Conservation (phyloP, 2,797 vertebrate genomes). For the Microhierax caerulescens region DNA sequence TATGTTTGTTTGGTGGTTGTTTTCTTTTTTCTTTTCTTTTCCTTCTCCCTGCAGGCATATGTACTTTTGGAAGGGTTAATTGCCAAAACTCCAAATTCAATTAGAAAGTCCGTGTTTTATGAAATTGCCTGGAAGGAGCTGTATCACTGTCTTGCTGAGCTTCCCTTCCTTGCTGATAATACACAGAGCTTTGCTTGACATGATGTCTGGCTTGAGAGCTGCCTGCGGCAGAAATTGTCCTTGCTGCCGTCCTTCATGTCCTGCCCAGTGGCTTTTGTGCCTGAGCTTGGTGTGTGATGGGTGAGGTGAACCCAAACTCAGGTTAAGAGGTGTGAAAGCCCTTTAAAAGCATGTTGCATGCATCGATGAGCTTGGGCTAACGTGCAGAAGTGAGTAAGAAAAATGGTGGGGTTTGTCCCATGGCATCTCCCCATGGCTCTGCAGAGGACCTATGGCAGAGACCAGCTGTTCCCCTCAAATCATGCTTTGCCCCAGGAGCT, state of each 20-base stretch:
- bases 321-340: not conserved
- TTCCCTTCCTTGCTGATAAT: not conserved
- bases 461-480: not conserved
- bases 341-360: not conserved
- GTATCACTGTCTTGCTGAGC: not conserved
- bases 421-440: not conserved
- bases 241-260: rapidly evolving
- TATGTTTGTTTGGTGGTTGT: not conserved
- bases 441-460: not conserved
- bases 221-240: not conserved
- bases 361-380: not conserved
- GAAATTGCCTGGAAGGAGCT: not conserved
- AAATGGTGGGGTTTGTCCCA: rapidly evolving
- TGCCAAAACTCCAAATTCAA: not conserved
- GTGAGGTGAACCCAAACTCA: not conserved
- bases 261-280: not conserved
- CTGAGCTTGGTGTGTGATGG: not conserved
- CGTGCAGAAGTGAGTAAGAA: not conserved
- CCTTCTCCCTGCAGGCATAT: not conserved
- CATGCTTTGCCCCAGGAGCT: not conserved
- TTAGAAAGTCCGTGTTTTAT: not conserved
- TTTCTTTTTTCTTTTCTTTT: not conserved
- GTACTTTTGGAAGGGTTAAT: not conserved
- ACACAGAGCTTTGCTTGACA: not conserved
- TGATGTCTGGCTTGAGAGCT: not conserved